Percentiles rank a stretch among this genome's conserved stretches.
Evolutionary conservation across 2,113 vertebrate species (phyloP).

Genomic region (Ceyx cyanopectus): DNA sequence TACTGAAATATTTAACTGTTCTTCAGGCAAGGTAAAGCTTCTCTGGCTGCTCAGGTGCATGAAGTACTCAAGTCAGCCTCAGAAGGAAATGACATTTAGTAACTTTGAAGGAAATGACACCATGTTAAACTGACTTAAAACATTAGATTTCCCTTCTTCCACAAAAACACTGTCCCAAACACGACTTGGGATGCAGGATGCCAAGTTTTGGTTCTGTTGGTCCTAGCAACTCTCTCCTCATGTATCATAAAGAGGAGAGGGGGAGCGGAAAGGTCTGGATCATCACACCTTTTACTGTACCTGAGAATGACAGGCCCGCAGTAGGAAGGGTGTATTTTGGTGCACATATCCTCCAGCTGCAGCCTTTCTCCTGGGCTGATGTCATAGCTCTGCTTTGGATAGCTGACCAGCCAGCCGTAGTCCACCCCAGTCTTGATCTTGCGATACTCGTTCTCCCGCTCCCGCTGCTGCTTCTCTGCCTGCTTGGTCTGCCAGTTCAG

Average conservation of each 20-base stretch:
- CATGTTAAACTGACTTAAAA: background rate
- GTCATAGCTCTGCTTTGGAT: slow-evolving; percentile 81
- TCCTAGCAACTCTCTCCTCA: background rate
- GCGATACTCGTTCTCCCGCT: slow-evolving; percentile 83
- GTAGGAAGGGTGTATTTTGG: slow-evolving; percentile 90
- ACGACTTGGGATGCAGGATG: fast-evolving
- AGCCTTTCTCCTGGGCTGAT: slow-evolving; percentile 88
- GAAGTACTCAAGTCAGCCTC: background rate
- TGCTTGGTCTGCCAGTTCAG: slow-evolving; percentile 92
- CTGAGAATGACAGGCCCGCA: slow-evolving; percentile 92
- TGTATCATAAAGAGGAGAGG: background rate
- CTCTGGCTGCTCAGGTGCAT: background rate
- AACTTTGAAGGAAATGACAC: background rate
- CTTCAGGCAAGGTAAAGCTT: background rate
- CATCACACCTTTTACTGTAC: slow-evolving; percentile 66
- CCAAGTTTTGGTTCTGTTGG: background rate
- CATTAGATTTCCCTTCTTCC: background rate
- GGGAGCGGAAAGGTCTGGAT: background rate
- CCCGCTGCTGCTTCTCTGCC: slow-evolving; percentile 86
- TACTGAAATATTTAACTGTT: background rate
- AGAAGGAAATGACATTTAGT: background rate
- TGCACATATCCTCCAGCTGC: slow-evolving; percentile 91
- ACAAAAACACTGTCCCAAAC: background rate
- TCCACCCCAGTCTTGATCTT: slow-evolving; percentile 90
- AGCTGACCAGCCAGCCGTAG: slow-evolving; percentile 94